These are phyloP conservation scores for Kryptolebias marmoratus DNA, from an alignment of 2,113 vertebrate genomes.

Conservation along the genomic window DNA sequence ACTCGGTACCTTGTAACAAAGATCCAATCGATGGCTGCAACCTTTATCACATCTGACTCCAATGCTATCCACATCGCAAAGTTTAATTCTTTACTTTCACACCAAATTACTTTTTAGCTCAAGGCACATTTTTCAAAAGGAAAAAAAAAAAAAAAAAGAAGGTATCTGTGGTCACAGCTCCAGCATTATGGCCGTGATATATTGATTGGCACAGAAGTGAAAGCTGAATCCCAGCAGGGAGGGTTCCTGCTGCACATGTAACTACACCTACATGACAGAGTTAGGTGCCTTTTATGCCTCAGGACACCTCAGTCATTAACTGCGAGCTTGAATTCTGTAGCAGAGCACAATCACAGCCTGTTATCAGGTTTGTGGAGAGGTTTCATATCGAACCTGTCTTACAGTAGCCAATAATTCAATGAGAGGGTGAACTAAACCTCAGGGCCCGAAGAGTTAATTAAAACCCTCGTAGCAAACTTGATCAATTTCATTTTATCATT, in stretches of 20 bases:
- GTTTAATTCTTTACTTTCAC: constrained; percentile 74
- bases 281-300: constrained; percentile 11
- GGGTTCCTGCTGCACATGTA: constrained; percentile 36
- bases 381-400: constrained; percentile 52
- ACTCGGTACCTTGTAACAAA: constrained; percentile 49
- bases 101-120: constrained; percentile 71
- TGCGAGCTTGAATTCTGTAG: constrained; percentile 15
- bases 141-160: constrained; percentile 58
- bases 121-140: constrained; percentile 51
- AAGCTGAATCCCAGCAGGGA: constrained; percentile 42
- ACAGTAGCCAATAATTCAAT: constrained; percentile 52
- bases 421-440: constrained; percentile 46
- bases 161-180: constrained; percentile 57
- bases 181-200: constrained; percentile 39
- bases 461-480: constrained; percentile 66
- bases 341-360: constrained; percentile 32
- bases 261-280: constrained; percentile 39
- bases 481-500: constrained; percentile 67
- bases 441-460: constrained; percentile 65
- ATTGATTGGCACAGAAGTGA: constrained; percentile 64
- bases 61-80: constrained; percentile 63
- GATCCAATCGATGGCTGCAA: constrained; percentile 68
- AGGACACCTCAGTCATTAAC: constrained; percentile 37
- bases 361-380: constrained; percentile 42
- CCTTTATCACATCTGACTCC: constrained; percentile 74